A percentile compares a stretch with the other conserved stretches of the same genome.
Conservation (phyloP, 1,140 invertebrate genomes). For the Sitophilus oryzae region DNA sequence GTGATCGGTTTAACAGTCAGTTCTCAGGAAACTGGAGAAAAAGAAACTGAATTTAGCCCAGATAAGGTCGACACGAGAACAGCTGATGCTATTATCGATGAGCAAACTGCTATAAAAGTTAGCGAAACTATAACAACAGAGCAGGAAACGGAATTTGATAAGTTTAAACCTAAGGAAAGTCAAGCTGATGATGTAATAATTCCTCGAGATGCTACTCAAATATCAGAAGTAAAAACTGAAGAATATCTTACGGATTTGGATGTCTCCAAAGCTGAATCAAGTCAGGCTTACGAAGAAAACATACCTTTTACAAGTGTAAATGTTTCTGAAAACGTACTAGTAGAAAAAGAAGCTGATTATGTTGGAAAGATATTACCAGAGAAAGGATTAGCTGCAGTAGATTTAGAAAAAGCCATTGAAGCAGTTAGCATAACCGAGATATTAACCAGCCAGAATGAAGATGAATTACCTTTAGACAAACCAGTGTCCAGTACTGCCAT, state of each 20-base stretch:
- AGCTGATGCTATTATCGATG: conserved; percentile 28
- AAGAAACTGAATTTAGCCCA: conserved; percentile 37
- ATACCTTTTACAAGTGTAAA: conserved; percentile 29
- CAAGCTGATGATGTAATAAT: conserved; percentile 17
- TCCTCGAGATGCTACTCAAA: conserved; percentile 25
- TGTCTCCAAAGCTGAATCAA: conserved; percentile 29
- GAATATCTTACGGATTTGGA: conserved; percentile 30
- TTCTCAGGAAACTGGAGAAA: conserved; percentile 46
- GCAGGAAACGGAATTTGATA: conserved; percentile 42
- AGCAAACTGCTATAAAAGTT: conserved; percentile 40
- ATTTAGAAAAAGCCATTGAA: conserved; percentile 22
- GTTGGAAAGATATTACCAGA: neutral
- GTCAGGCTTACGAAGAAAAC: conserved; percentile 33
- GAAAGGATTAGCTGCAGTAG: conserved; percentile 19
- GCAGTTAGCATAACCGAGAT: conserved; percentile 23
- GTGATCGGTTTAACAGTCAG: conserved; percentile 47
- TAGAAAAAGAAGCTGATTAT: conserved; percentile 20
- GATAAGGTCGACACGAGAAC: conserved; percentile 20
- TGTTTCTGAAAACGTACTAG: conserved; percentile 16
- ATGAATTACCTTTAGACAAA: neutral
- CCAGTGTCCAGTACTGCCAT: neutral
- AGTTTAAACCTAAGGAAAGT: conserved; percentile 1
- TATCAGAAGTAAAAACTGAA: conserved; percentile 32
- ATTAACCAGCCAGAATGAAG: conserved; percentile 11
- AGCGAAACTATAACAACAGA: conserved; percentile 44